Evolutionary conservation across 2,797 vertebrate genomes (phyloP), one percentile per base, ranked within the genome.

Genomic region (Diplodus sargus): DNA sequence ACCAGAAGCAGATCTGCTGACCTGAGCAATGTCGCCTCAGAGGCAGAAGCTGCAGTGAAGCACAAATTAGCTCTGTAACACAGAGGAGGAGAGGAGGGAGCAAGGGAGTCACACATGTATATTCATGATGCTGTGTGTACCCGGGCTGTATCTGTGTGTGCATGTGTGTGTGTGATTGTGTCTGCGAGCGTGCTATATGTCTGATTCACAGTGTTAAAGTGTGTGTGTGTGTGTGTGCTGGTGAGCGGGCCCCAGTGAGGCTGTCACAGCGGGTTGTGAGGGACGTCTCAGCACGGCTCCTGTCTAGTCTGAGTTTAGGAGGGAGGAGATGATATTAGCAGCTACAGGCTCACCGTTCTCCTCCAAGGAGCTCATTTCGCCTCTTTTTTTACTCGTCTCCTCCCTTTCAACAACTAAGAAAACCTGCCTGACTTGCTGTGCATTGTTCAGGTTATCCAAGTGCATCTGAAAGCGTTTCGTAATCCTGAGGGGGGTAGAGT

Each of bases 261-360:
- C 76, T 81, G 74, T 87, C 87, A 80, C 85, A 78, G 85, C 53
- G 23, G 81, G 83, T 66, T 25, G 66, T 53, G 81, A 78, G 81
- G 81, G 83, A 75, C 17, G 78, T 74, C 83, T 85, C 85, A 84
- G 87, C 88, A 85, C 48, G 78, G 74, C 70, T 89, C 78, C 77
- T 70, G 79, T 86, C 81, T 85, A 68, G 84, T 80, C 61, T 70
- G 80, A 87, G 78, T 90, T 90, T 87, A 84, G 76, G 63, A 83
- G 89, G 87, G 88, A 92, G 91, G 91, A 93, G 88, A 87, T 10
- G 25, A 83, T 70, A 88, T 93, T 85, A 90, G 85, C 81, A 76
- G 71, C 74, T 70, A 70, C 67, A 66, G 60, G 58, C 78, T 73
- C 58, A n/a, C 52, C 45, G 28, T 73, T 71, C 48, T 73, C 34